Evolutionary conservation across 92 coral and sea anemone species (phyloP).

Genomic region (Diadumene lineata): DNA sequence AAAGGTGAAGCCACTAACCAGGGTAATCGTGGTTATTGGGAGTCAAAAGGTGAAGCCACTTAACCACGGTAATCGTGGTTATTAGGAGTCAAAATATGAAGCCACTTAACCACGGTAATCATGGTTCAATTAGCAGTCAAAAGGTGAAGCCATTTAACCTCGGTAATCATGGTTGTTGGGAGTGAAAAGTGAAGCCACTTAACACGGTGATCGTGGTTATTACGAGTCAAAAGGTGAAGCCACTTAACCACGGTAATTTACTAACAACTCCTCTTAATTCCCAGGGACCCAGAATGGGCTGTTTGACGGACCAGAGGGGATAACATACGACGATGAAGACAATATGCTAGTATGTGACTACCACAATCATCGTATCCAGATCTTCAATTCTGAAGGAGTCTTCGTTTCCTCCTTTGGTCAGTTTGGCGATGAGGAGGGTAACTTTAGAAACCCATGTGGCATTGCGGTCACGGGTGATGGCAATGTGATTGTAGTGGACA

Average conservation of each 20-base stretch:
- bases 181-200: no score
- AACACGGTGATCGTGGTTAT: no score
- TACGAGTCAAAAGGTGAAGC: no score
- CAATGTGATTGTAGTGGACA: constrained; percentile 82
- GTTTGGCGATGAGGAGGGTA: constrained; percentile 87
- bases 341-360: constrained; percentile 92
- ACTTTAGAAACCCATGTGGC: constrained; percentile 93
- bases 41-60: no score
- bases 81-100: no score
- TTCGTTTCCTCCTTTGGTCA: constrained; percentile 82
- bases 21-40: no score
- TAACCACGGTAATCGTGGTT: no score
- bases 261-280: background rate
- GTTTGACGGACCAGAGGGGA: constrained; percentile 97
- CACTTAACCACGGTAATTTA: background rate
- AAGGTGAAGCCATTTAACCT: no score
- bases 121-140: no score
- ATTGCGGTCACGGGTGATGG: constrained; percentile 91
- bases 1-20: no score
- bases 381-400: constrained; percentile 69
- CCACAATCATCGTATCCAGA: constrained; percentile 94
- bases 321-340: constrained; percentile 90
- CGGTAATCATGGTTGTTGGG: no score
- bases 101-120: no score
- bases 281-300: constrained; percentile 85